These are phyloP conservation scores for Epinotia brunnichana DNA, from an alignment of 2,888 invertebrate species.

Conservation along the genomic window DNA sequence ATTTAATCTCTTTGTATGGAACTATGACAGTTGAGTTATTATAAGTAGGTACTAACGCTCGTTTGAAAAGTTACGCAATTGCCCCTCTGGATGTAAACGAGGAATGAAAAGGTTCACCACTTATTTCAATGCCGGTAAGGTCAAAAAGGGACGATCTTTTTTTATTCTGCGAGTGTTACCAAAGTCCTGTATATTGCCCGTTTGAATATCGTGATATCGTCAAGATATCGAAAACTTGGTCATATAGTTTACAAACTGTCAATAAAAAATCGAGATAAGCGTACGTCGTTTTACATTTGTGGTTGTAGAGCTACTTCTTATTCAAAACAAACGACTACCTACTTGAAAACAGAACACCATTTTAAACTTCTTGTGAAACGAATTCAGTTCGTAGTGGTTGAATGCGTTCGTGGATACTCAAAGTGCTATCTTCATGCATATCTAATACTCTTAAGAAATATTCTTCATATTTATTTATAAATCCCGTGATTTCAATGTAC, in stretches of 20 bases:
- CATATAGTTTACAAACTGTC: not conserved
- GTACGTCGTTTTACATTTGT: not conserved
- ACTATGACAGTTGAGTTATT: too few relatives aligned
- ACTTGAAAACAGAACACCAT: not conserved
- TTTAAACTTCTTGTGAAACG: slow-evolving; percentile 14
- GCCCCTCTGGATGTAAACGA: too few relatives aligned
- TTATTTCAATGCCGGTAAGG: too few relatives aligned
- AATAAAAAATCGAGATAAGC: not conserved
- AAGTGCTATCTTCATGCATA: slow-evolving; percentile 27
- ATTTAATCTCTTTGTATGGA: too few relatives aligned
- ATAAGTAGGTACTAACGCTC: too few relatives aligned
- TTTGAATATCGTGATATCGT: too few relatives aligned
- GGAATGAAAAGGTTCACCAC: too few relatives aligned
- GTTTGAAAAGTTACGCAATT: too few relatives aligned
- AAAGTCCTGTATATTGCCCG: too few relatives aligned
- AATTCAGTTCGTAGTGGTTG: slow-evolving; percentile 23
- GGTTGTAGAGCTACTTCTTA: not conserved
- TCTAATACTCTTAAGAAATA: slow-evolving; percentile 28
- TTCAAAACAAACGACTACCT: not conserved
- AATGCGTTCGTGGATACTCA: not conserved
- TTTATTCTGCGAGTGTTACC: too few relatives aligned
- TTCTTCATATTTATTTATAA: slow-evolving; percentile 19
- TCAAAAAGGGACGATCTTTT: too few relatives aligned
- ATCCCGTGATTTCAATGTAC: slow-evolving; percentile 29
- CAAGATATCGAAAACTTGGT: too few relatives aligned